Conservation (phyloP, 2,113 vertebrate genomes). For the Osmerus eperlanus region DNA sequence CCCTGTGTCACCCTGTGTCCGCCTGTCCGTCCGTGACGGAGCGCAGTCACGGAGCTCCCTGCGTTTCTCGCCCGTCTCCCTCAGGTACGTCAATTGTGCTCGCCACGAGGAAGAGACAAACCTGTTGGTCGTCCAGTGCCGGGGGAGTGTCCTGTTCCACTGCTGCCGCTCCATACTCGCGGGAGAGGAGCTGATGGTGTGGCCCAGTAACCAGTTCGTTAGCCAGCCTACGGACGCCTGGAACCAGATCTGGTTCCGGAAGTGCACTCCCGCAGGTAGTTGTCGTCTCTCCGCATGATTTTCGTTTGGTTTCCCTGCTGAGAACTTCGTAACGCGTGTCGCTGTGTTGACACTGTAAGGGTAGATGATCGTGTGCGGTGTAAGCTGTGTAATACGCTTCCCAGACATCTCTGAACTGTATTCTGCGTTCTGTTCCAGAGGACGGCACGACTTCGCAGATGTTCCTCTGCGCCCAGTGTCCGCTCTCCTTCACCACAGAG, state of each 20-base stretch:
- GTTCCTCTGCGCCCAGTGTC: conserved; percentile 63
- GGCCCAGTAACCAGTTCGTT: conserved; percentile 66
- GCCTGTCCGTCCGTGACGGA: not conserved
- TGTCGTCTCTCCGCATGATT: not conserved
- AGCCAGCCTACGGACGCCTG: conserved; percentile 56
- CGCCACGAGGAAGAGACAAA: conserved; percentile 65
- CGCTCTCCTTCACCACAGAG: conserved; percentile 68
- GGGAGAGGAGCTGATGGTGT: conserved; percentile 72
- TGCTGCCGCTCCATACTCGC: conserved; percentile 62
- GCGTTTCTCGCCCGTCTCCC: not conserved
- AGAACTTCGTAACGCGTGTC: not conserved
- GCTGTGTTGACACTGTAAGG: too few relatives aligned
- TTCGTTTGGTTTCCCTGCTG: not conserved
- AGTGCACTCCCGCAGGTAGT: conserved; percentile 56
- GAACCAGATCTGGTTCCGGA: conserved; percentile 64
- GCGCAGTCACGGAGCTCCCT: not conserved
- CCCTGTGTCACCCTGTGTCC: not conserved
- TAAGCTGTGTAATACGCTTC: too few relatives aligned
- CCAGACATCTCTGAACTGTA: too few relatives aligned
- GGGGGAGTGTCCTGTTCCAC: conserved; percentile 68
- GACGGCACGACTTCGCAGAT: conserved; percentile 29
- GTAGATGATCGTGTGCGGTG: too few relatives aligned
- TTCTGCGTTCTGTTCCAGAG: conserved; percentile 38
- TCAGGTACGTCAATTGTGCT: conserved; percentile 68
- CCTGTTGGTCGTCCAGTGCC: conserved; percentile 69